Conservation (phyloP, 2,113 vertebrate genomes). For the Halichoerus grypus region DNA sequence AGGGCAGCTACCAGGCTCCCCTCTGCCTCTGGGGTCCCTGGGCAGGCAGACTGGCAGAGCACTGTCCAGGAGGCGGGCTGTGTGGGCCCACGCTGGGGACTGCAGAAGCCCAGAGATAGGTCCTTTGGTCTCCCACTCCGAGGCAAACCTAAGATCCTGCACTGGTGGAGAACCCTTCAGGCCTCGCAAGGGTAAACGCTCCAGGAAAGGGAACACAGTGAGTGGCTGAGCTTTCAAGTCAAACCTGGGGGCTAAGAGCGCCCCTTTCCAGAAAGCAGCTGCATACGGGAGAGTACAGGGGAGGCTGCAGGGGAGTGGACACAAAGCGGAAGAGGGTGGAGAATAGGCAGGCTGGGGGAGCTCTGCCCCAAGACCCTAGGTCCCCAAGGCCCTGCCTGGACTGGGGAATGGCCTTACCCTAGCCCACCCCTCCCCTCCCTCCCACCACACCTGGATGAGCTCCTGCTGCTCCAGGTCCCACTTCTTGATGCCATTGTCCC, state of each 20-base stretch:
- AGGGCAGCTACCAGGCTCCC: background rate
- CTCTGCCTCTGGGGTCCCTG: background rate
- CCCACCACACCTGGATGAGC: slow-evolving; percentile 92
- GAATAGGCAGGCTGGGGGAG: background rate
- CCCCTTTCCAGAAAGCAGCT: background rate
- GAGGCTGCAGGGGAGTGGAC: too few relatives aligned
- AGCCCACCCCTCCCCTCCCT: accelerated
- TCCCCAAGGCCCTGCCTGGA: background rate
- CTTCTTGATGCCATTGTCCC: slow-evolving; percentile 98
- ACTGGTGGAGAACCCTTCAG: background rate
- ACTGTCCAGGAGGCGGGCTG: background rate
- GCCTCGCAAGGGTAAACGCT: background rate
- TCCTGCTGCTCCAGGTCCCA: slow-evolving; percentile 98
- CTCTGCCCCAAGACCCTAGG: background rate
- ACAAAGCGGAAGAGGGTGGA: too few relatives aligned
- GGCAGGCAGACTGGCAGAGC: background rate
- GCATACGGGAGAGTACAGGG: background rate
- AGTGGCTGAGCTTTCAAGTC: too few relatives aligned
- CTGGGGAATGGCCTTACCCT: accelerated
- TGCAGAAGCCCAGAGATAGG: background rate
- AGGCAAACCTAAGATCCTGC: background rate
- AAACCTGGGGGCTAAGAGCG: background rate
- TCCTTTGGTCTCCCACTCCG: too few relatives aligned
- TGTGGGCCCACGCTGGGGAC: background rate
- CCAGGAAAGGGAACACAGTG: background rate